Base-by-base conservation (phyloP, 2,113 vertebrate genomes). In the Cichladusa arquata region DNA sequence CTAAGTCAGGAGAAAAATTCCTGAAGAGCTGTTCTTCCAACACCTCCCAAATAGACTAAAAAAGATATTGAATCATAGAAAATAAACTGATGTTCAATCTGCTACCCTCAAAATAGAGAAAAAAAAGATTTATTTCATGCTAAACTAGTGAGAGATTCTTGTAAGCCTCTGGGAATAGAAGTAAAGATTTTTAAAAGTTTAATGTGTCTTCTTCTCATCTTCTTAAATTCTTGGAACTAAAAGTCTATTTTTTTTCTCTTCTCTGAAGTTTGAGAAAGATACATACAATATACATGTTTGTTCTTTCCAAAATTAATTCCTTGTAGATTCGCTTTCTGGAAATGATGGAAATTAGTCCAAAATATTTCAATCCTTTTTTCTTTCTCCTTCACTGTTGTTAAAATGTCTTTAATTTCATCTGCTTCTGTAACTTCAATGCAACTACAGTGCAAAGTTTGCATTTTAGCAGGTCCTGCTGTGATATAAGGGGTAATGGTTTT, bases 241-340 rank as follows among this genome's bases (percentile, higher is more conserved):
- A 56, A 1, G 3, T 3, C 1, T 20, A 51, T 7, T 67, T 58
- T 58, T 70, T 45, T 9, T 84, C 64, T 3, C 16, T 61, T 81
- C 42, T 78, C 44, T 82, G 38, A 62, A 92, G 47, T 22, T 54
- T 64, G 18, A 78, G 66, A 51, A 58, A 56, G 8, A 6, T 48
- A 25, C 4, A 2, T 80, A 64, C 9, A 66, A 42, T 76, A 66
- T 67, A n/a, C 6, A 18, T 23, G 4, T 62, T 60, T 72, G 7
- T 44, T 65, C 38, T 58, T 74, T 64, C 10, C 15, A 64, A 81
- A 69, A 20, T 7, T 31, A 42, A 26, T 51, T 64, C 48, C 7
- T 34, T 77, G 24, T 29, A 29, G 4, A 25, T 45, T 19, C 0
- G 0, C 40, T 72, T 54, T 88, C 45, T 84, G 40, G 14, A 65